Conservation (phyloP, 1,140 invertebrate genomes). For the Venturia canescens region DNA sequence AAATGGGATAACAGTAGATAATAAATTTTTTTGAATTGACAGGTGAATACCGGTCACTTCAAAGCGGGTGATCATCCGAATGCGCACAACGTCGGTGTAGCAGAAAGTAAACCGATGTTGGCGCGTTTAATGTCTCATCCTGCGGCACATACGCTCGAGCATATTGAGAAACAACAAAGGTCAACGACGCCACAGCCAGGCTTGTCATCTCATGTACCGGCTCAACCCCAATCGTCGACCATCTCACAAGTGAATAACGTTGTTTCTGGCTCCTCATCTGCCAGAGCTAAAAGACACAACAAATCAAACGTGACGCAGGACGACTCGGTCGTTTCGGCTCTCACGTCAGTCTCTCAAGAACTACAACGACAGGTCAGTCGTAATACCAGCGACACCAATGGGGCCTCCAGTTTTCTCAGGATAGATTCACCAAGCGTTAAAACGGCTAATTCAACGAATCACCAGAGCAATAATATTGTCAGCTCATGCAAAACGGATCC, state of each 20-base stretch:
- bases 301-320: constrained; percentile 53
- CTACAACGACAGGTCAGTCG: constrained; percentile 50
- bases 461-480: constrained; percentile 54
- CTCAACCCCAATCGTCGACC: constrained; percentile 50
- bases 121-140: constrained; percentile 88
- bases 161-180: constrained; percentile 92
- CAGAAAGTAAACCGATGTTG: constrained; percentile 78
- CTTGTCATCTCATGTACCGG: constrained; percentile 61
- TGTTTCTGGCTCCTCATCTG: constrained; percentile 45
- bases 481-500: constrained; percentile 54
- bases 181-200: constrained; percentile 81
- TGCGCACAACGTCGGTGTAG: constrained; percentile 67
- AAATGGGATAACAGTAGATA: too few species aligned
- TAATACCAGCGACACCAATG: constrained; percentile 63
- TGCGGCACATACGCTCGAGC: constrained; percentile 87
- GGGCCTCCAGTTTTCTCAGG: constrained; percentile 70
- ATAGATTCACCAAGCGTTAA: constrained; percentile 72
- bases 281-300: constrained; percentile 65
- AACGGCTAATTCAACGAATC: constrained; percentile 54
- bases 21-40: constrained; percentile 2
- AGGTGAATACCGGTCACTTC: constrained; percentile 73
- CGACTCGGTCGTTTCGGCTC: constrained; percentile 57
- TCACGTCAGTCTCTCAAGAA: constrained; percentile 56
- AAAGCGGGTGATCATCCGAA: constrained; percentile 74
- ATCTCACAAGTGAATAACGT: constrained; percentile 55